These are phyloP conservation scores for Standfussiana lucernea DNA, from an alignment of 2,888 invertebrate genomes.

Conservation along the genomic window DNA sequence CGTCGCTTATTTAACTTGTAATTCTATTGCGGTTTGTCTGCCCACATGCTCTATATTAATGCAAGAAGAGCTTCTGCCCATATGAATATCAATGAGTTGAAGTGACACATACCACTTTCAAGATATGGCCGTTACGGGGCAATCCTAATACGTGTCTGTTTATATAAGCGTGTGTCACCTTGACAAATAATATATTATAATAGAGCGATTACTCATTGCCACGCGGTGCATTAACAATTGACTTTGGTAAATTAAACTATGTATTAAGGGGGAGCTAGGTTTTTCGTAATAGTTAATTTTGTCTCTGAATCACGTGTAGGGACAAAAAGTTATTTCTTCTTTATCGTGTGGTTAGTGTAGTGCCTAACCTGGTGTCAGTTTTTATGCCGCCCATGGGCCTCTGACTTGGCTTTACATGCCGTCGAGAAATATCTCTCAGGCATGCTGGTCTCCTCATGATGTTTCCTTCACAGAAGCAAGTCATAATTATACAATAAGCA, in stretches of 20 bases:
- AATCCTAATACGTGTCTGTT: slow-evolving; percentile 35
- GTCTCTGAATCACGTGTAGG: background rate
- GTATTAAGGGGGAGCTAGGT: background rate
- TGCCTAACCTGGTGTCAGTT: too few relatives aligned
- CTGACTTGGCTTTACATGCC: too few relatives aligned
- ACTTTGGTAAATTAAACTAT: slow-evolving; percentile 35
- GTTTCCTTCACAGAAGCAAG: too few relatives aligned
- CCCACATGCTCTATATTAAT: background rate
- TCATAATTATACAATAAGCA: too few relatives aligned
- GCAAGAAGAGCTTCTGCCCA: background rate
- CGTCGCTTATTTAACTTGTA: slow-evolving; percentile 6
- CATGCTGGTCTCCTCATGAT: too few relatives aligned
- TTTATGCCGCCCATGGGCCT: too few relatives aligned
- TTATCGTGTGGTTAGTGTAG: too few relatives aligned
- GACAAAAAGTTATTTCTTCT: slow-evolving; percentile 15
- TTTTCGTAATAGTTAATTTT: slow-evolving; percentile 34
- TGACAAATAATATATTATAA: slow-evolving; percentile 52
- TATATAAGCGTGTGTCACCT: slow-evolving; percentile 36
- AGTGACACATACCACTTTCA: slow-evolving; percentile 39
- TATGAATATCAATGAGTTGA: slow-evolving; percentile 29
- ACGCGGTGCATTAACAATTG: slow-evolving; percentile 36
- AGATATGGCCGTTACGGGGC: slow-evolving; percentile 21
- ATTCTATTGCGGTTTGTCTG: slow-evolving; percentile 26
- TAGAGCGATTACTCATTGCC: slow-evolving; percentile 59
- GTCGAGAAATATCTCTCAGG: too few relatives aligned